A percentile compares a stretch with the other conserved stretches of the same genome.
These are phyloP conservation scores for Pagetopsis macropterus DNA, from an alignment of 2,797 vertebrate species.

Conservation along the genomic window DNA sequence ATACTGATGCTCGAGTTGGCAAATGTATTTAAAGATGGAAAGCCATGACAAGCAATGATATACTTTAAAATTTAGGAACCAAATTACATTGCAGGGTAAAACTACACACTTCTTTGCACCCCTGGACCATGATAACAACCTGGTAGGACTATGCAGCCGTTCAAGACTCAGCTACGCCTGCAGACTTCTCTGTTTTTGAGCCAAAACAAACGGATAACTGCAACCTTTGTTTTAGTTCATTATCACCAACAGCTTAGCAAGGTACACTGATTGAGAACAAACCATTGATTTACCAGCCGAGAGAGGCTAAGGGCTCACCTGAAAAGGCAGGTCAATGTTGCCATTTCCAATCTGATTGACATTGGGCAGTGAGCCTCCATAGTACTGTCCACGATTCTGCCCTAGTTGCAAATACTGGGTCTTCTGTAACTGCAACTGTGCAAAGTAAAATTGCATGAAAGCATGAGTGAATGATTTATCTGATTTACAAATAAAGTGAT, in stretches of 20 bases:
- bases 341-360: slow-evolving; percentile 99
- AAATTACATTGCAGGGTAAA: slow-evolving; percentile 62
- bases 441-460: slow-evolving; percentile 89
- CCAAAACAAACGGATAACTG: slow-evolving; percentile 45
- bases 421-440: slow-evolving; percentile 99
- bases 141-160: slow-evolving; percentile 31
- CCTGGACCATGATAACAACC: slow-evolving; percentile 41
- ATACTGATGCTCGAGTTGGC: slow-evolving; percentile 79
- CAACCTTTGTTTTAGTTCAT: slow-evolving; percentile 48
- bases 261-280: slow-evolving; percentile 68
- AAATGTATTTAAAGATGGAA: slow-evolving; percentile 85
- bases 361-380: slow-evolving; percentile 98
- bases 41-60: slow-evolving; percentile 85
- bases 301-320: slow-evolving; percentile 91
- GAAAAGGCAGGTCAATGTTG: slow-evolving; percentile 97
- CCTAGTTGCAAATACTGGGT: slow-evolving; percentile 99
- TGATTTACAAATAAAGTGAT: slow-evolving; percentile 70
- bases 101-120: slow-evolving; percentile 53
- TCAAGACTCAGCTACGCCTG: slow-evolving; percentile 33
- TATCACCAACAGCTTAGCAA: slow-evolving; percentile 61
- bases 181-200: slow-evolving; percentile 39
- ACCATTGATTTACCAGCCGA: slow-evolving; percentile 75
- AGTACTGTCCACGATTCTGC: slow-evolving; percentile 98
- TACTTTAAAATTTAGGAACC: slow-evolving; percentile 68
- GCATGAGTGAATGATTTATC: slow-evolving; percentile 84